These are phyloP conservation scores for Balanococcus diminutus DNA, from an alignment of 2,888 invertebrate species.

Conservation along the genomic window DNA sequence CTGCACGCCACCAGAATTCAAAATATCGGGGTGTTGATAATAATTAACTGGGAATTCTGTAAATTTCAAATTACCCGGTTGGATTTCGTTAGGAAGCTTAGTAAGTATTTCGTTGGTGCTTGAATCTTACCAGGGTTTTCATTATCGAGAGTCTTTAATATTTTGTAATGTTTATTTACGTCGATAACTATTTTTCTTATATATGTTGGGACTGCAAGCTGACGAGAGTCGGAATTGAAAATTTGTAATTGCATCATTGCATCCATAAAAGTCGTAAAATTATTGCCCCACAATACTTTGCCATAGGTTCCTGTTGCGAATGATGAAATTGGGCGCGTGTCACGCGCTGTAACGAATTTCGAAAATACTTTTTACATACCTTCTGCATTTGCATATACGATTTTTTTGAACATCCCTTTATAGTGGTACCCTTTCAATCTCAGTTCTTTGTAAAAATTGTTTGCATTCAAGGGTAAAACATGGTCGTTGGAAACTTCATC, in stretches of 20 bases:
- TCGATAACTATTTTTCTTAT: constrained; percentile 75
- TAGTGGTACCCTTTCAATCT: no score
- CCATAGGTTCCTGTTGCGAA: constrained; percentile 62
- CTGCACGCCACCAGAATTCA: constrained; percentile 77
- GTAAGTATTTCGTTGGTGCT: no score
- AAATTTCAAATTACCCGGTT: no score
- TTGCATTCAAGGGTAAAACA: no score
- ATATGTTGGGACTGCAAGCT: constrained; percentile 76
- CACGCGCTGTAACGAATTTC: no score
- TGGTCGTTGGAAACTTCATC: no score
- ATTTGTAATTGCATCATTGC: constrained; percentile 84
- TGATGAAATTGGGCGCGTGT: no score
- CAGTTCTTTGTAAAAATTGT: no score
- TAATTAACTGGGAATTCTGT: constrained; percentile 62
- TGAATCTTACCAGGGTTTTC: constrained; percentile 41
- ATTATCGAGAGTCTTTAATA: constrained; percentile 60
- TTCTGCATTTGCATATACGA: no score
- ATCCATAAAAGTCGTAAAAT: constrained; percentile 89
- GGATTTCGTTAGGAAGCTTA: no score
- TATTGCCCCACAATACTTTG: constrained; percentile 72
- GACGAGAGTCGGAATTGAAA: constrained; percentile 71
- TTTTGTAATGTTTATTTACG: constrained; percentile 67
- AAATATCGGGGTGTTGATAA: constrained; percentile 62
- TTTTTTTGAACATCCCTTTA: no score
- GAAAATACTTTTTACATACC: no score